Percentiles rank a stretch among this genome's conserved stretches.
Evolutionary conservation across 2,797 vertebrate genomes (phyloP).

Genomic region (Thripadectes ignobilis): DNA sequence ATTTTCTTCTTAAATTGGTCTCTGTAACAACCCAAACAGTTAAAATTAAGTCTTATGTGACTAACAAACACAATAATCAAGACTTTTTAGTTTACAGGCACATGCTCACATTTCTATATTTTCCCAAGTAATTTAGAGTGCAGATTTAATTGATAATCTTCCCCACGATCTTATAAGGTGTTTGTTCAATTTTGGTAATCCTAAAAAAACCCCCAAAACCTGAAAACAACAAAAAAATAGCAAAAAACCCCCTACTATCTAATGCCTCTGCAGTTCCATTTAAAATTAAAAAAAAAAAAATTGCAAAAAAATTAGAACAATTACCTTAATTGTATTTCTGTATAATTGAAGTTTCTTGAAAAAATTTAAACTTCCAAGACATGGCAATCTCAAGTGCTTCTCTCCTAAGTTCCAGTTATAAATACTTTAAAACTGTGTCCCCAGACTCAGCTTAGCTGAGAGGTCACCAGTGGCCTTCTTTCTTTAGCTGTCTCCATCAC

Average conservation of each 20-base stretch:
- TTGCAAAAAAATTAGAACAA: background rate
- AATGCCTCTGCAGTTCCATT: background rate
- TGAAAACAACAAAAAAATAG: fast-evolving
- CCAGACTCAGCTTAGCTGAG: background rate
- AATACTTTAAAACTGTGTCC: background rate
- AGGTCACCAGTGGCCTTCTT: background rate
- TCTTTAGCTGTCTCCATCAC: background rate
- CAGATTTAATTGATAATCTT: background rate
- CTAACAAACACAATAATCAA: background rate
- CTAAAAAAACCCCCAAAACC: background rate
- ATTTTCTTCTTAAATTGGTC: background rate
- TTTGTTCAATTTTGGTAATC: background rate
- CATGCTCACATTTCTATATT: background rate
- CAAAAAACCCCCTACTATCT: fast-evolving
- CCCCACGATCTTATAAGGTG: background rate
- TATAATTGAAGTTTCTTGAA: background rate
- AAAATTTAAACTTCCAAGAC: background rate
- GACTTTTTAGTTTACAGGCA: background rate
- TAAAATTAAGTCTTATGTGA: background rate
- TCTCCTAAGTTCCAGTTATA: background rate
- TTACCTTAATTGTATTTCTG: background rate
- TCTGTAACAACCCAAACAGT: background rate
- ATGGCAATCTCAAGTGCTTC: background rate
- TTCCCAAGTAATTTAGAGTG: background rate
- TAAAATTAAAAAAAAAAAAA: background rate